Evolutionary conservation across 2,113 vertebrate species (phyloP), one percentile per base, ranked within the genome.

Genomic region (Spermophilus dauricus): DNA sequence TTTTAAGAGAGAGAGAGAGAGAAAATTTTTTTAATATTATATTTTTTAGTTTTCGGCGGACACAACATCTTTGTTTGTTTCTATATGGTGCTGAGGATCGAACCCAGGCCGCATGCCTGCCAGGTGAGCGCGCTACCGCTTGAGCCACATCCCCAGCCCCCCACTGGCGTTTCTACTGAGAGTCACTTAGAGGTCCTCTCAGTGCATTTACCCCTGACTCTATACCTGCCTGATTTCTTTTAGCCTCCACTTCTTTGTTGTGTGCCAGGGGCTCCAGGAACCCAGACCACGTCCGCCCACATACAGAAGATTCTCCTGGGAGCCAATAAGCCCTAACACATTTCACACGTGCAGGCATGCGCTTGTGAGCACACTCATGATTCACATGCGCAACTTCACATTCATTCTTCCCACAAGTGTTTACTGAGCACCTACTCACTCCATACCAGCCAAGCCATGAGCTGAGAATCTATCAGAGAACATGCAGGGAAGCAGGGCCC

Each of bases 161-260:
- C 7, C 42, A 13, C 56, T 26, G 39, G 24, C 37, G 8, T 56
- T 26, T 28, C 51, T 9, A 11, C 78, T n/a, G n/a, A 70, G 51
- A 53, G 32, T 51, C 26, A 2, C 65, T 32, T 18, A 39, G 58
- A n/a, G 4, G 30, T n/a, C 18, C 30, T 45, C 30, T 37, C 28
- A 6, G 9, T 28, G 16, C 11, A 0, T 28, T 32, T 20, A 4
- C 34, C 34, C 17, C 80, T 4, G 4, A 30, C 53, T 20, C 3
- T 56, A 20, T 28, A 22, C 34, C 45, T 18, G 3, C 24, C 51
- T 20, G 42, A n/a, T n/a, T 63, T 65, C 93, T 81, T 80, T 28
- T 39, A 26, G 28, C 28, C 67, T 61, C 30, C 24, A 14, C 42
- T 37, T 34, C 58, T 37, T 30, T 58, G 56, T 30, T 81, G 58